Evolutionary conservation across 2,888 invertebrate genomes (phyloP).

Genomic region (Drosophila seclusa): DNA sequence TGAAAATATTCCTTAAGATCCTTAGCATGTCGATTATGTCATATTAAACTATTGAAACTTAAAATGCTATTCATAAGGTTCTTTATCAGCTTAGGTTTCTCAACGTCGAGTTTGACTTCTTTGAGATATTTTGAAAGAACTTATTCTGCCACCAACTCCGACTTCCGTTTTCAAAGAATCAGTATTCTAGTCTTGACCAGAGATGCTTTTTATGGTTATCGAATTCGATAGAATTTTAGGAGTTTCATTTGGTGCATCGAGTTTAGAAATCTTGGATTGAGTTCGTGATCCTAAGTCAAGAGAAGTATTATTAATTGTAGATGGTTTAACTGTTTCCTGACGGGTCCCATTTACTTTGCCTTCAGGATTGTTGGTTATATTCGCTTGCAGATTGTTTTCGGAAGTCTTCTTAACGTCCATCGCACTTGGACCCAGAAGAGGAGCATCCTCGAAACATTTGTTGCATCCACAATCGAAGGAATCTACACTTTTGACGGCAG

Average conservation of each 20-base stretch:
- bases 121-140: background rate
- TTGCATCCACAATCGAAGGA: conserved; percentile 37
- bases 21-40: background rate
- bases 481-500: conserved; percentile 30
- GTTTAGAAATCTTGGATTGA: background rate
- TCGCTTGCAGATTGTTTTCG: background rate
- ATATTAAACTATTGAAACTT: background rate
- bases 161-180: background rate
- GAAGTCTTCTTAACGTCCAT: conserved; percentile 4
- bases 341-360: background rate
- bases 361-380: background rate
- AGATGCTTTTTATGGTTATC: background rate
- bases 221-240: background rate
- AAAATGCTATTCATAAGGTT: background rate
- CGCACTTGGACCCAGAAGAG: background rate
- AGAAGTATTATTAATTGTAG: background rate
- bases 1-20: background rate
- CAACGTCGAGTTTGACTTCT: background rate
- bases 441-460: conserved; percentile 4
- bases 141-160: background rate
- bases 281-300: background rate
- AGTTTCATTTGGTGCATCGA: background rate
- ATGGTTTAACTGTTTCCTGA: background rate
- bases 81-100: background rate
- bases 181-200: background rate